A percentile compares a stretch with the other conserved stretches of the same genome.
Conservation (phyloP, 1,140 invertebrate species). For the Babylonia areolata region DNA sequence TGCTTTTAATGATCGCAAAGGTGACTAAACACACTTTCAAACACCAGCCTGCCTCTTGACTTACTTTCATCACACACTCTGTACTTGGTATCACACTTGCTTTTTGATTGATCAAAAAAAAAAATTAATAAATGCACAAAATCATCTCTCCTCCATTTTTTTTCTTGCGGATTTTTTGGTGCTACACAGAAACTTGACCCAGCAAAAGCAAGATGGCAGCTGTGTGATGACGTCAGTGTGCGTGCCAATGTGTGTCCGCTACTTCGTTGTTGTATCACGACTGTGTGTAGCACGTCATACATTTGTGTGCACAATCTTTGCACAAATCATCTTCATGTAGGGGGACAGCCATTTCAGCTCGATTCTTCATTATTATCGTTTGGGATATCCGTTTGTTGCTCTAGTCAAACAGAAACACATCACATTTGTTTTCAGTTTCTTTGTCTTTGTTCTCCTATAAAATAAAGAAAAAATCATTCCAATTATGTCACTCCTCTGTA, state of each 20-base stretch:
- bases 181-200: conserved; percentile 4
- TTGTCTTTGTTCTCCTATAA: background rate
- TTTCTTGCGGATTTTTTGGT: conserved; percentile 25
- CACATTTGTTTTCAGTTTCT: background rate
- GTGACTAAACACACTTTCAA: conserved; percentile 4
- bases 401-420: background rate
- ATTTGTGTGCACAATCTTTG: background rate
- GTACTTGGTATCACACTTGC: background rate
- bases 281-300: background rate
- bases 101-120: background rate
- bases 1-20: conserved; percentile 5
- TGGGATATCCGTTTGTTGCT: background rate
- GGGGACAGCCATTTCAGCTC: background rate
- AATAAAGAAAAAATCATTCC: background rate
- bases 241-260: background rate
- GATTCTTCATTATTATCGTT: background rate
- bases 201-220: conserved; percentile 25
- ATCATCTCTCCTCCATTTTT: background rate
- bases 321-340: background rate
- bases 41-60: conserved; percentile 13
- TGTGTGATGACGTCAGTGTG: background rate
- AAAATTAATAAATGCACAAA: conserved; percentile 14
- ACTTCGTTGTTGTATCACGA: background rate
- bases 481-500: background rate
- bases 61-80: background rate